phyloP scores from a whole-genome alignment of 64 coral and sea anemone species.

The Exaiptasia diaphana region DNA sequence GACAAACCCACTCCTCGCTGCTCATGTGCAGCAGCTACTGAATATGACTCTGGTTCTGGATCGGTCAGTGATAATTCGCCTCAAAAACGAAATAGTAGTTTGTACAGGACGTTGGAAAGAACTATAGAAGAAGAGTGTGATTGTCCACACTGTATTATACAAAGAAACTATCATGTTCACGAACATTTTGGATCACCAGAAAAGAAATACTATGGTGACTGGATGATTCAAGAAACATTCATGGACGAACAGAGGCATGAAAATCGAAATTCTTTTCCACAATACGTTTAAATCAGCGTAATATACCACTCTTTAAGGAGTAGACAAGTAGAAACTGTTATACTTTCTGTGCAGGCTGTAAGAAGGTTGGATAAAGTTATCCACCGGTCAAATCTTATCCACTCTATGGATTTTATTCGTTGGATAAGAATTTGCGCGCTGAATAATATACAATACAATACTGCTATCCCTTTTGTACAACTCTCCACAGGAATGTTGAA shows the following conservation, averaged over 20 bases:
- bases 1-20: conserved; percentile 71
- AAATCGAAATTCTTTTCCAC: background rate
- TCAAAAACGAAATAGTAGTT: conserved; percentile 17
- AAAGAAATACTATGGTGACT: conserved; percentile 90
- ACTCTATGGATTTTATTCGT: too few relatives aligned
- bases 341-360: too few relatives aligned
- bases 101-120: conserved; percentile 28
- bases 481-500: too few relatives aligned
- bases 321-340: too few relatives aligned
- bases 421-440: too few relatives aligned
- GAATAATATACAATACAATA: too few relatives aligned
- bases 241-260: background rate
- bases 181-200: conserved; percentile 66
- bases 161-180: conserved; percentile 12
- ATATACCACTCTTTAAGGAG: background rate
- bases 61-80: conserved; percentile 55
- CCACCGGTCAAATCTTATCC: too few relatives aligned
- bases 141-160: conserved; percentile 56
- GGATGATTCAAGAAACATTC: conserved; percentile 51
- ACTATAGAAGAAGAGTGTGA: conserved; percentile 36
- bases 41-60: conserved; percentile 64
- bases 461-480: too few relatives aligned
- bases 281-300: conserved; percentile 5
- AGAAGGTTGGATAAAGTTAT: too few relatives aligned
- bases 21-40: conserved; percentile 66